phyloP scores from a whole-genome alignment of 1,140 invertebrate species.

The Andrena cerasifolii region DNA sequence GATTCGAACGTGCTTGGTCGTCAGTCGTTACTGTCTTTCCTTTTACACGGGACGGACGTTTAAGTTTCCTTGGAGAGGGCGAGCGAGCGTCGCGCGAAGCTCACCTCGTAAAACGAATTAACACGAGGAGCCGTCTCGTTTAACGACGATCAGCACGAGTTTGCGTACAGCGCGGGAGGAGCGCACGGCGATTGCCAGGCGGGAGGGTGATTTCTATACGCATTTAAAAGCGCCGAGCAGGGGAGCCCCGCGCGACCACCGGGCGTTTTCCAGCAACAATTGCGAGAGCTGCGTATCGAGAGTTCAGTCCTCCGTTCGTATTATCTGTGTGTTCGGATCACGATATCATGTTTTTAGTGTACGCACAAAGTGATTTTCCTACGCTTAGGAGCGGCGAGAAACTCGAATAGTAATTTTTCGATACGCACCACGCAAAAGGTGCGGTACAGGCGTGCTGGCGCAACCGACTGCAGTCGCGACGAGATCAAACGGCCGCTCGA shows the following conservation, averaged over 20 bases:
- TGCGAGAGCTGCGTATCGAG: neutral
- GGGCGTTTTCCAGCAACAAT: neutral
- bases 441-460: slow-evolving; percentile 18
- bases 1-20: neutral
- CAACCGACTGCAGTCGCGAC: neutral
- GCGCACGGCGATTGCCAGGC: neutral
- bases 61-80: neutral
- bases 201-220: neutral
- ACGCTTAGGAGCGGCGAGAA: slow-evolving; percentile 27
- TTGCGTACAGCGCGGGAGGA: neutral
- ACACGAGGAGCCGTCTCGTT: slow-evolving; percentile 3
- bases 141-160: slow-evolving; percentile 7
- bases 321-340: neutral
- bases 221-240: neutral
- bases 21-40: too few relatives aligned
- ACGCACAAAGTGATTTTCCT: slow-evolving; percentile 44
- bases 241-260: neutral
- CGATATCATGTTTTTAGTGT: slow-evolving; percentile 10
- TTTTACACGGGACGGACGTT: neutral
- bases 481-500: too few relatives aligned
- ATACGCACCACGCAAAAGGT: slow-evolving; percentile 6
- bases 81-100: neutral
- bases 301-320: neutral
- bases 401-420: slow-evolving; percentile 2
- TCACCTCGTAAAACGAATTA: neutral